These are phyloP conservation scores for Fratercula arctica DNA, from an alignment of 2,797 vertebrate genomes.

Conservation along the genomic window DNA sequence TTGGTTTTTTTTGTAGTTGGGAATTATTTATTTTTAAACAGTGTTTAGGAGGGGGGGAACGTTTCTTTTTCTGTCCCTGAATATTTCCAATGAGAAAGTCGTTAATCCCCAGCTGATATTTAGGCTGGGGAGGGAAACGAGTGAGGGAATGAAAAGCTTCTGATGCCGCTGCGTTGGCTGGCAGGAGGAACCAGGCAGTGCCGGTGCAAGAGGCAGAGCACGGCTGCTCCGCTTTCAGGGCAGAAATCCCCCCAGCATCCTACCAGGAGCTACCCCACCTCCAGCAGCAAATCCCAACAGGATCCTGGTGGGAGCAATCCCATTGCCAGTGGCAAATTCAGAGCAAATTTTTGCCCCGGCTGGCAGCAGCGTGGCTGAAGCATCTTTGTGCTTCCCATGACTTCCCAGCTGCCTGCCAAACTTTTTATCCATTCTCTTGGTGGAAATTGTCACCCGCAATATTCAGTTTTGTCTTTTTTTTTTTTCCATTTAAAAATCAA, in stretches of 20 bases:
- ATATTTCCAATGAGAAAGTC: not conserved
- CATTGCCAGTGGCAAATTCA: too few species aligned
- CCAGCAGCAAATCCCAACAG: not conserved
- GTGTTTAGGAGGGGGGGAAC: too few species aligned
- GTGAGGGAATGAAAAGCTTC: not conserved
- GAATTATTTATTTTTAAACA: not conserved
- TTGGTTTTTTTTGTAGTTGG: not conserved
- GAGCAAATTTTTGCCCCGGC: not conserved
- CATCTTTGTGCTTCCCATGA: not conserved
- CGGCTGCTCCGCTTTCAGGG: not conserved
- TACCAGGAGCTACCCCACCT: not conserved
- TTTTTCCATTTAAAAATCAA: not conserved
- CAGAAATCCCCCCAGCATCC: not conserved
- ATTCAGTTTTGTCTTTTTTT: not conserved
- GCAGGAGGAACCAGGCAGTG: not conserved
- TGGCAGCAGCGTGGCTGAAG: not conserved
- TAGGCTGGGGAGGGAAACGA: not conserved
- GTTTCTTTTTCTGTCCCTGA: not conserved
- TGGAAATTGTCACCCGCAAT: not conserved
- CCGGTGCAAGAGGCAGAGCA: not conserved
- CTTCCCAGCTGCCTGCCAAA: not conserved
- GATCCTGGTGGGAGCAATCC: too few species aligned
- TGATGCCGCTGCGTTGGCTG: too few species aligned
- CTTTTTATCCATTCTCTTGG: not conserved
- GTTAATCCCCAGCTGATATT: not conserved